A percentile compares a stretch with the other conserved stretches of the same genome.
These are phyloP conservation scores for Daboia siamensis DNA, from an alignment of 2,113 vertebrate genomes.

Conservation along the genomic window DNA sequence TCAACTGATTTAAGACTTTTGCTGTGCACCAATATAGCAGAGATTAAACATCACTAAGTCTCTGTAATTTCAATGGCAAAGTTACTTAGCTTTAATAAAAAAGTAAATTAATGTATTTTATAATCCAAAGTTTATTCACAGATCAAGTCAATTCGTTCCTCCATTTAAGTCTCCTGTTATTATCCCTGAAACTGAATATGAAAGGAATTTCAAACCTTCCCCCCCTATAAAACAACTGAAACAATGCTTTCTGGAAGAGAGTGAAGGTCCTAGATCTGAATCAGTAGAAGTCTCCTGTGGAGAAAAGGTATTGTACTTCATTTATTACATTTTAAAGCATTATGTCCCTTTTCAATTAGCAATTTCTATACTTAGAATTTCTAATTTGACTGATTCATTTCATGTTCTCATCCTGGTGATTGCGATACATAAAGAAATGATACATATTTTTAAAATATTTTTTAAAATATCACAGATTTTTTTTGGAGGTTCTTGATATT, in stretches of 20 bases:
- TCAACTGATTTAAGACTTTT: neutral
- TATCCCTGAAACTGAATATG: conserved; percentile 71
- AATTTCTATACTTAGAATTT: neutral
- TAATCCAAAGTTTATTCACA: conserved; percentile 65
- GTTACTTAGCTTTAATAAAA: conserved; percentile 7
- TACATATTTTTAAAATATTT: neutral
- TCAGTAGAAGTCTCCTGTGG: conserved; percentile 50
- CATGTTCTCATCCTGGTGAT: neutral
- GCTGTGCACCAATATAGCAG: neutral
- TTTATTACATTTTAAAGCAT: conserved; percentile 19
- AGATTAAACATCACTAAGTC: neutral
- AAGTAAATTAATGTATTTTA: conserved; percentile 29
- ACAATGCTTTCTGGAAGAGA: conserved; percentile 63
- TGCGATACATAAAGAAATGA: neutral
- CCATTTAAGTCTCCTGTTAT: conserved; percentile 63
- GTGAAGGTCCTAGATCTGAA: conserved; percentile 43
- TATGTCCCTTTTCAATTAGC: neutral
- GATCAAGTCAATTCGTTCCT: conserved; percentile 63
- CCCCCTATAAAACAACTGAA: conserved; percentile 62
- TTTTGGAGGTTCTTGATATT: neutral
- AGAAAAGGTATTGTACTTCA: conserved; percentile 52
- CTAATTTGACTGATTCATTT: neutral
- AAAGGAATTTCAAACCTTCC: conserved; percentile 70
- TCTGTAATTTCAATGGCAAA: neutral
- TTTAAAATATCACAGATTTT: neutral